Conservation (phyloP, 2,113 vertebrate genomes). For the Cyrtonyx montezumae region DNA sequence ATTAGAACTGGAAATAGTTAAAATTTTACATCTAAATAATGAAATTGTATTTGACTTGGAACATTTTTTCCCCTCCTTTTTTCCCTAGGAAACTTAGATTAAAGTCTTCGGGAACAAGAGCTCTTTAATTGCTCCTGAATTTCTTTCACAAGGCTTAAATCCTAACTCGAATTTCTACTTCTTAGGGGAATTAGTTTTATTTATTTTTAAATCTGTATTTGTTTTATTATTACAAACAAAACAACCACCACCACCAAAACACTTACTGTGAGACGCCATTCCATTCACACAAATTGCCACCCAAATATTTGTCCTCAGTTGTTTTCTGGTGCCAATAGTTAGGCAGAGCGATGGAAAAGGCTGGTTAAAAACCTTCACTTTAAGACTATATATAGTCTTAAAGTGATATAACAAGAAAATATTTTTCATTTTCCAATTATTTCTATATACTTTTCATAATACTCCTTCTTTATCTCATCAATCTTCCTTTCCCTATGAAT, state of each 20-base stretch:
- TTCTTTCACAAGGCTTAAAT: not conserved
- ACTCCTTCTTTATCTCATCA: not conserved
- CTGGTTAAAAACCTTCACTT: not conserved
- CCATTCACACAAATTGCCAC: not conserved
- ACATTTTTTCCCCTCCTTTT: not conserved
- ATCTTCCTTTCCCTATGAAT: not conserved
- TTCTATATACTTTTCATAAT: accelerated
- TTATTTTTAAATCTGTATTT: not conserved
- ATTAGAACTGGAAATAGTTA: not conserved
- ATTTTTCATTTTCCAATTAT: not conserved
- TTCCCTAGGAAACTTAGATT: not conserved
- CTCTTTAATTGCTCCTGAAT: not conserved
- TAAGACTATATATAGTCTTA: not conserved
- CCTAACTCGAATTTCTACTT: not conserved
- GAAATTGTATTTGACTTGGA: not conserved
- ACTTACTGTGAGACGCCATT: not conserved
- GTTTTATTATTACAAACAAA: not conserved
- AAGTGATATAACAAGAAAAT: not conserved
- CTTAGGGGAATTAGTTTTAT: not conserved
- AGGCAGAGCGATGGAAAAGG: not conserved
- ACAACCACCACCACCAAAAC: not conserved
- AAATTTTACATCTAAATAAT: not conserved
- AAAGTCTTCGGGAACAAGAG: not conserved
- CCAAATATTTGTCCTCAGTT: not conserved
- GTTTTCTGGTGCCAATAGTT: not conserved